These are phyloP conservation scores for Drepana arcuata DNA, from an alignment of 1,140 invertebrate genomes.

Conservation along the genomic window DNA sequence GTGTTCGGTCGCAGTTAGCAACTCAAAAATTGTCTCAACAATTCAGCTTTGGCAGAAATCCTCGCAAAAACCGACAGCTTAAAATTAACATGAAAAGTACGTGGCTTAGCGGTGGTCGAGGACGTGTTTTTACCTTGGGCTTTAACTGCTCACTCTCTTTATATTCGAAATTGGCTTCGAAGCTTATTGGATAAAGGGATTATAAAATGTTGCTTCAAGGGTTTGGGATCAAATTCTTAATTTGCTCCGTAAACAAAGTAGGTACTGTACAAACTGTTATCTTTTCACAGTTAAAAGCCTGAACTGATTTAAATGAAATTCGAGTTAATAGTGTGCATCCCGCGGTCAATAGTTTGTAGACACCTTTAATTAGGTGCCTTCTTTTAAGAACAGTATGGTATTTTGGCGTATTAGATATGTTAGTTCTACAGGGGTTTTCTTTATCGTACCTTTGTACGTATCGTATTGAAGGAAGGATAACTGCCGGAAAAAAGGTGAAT, in stretches of 20 bases:
- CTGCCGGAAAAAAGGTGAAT: no score
- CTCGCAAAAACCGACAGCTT: conserved; percentile 31
- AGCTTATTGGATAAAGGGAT: conserved; percentile 31
- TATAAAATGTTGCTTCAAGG: conserved; percentile 20
- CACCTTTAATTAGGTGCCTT: neutral
- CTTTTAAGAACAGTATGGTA: no score
- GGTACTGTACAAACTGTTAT: no score
- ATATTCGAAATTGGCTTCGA: conserved; percentile 35
- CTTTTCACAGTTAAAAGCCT: no score
- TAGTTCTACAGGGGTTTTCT: no score
- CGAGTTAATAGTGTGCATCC: neutral
- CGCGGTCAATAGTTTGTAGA: neutral
- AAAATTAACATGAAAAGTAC: conserved; percentile 39
- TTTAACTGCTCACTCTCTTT: conserved; percentile 37
- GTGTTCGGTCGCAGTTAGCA: conserved; percentile 16
- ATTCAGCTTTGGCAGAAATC: conserved; percentile 22
- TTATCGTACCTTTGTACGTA: no score
- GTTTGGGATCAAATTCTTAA: conserved; percentile 11
- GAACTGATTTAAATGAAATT: neutral
- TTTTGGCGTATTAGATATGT: neutral
- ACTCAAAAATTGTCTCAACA: conserved; percentile 24
- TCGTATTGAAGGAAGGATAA: no score
- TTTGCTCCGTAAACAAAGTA: conserved; percentile 1
- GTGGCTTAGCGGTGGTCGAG: conserved; percentile 22
- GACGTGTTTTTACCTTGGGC: conserved; percentile 32